These are phyloP conservation scores for Aeoliscus strigatus DNA, from an alignment of 2,797 vertebrate species.

Conservation along the genomic window DNA sequence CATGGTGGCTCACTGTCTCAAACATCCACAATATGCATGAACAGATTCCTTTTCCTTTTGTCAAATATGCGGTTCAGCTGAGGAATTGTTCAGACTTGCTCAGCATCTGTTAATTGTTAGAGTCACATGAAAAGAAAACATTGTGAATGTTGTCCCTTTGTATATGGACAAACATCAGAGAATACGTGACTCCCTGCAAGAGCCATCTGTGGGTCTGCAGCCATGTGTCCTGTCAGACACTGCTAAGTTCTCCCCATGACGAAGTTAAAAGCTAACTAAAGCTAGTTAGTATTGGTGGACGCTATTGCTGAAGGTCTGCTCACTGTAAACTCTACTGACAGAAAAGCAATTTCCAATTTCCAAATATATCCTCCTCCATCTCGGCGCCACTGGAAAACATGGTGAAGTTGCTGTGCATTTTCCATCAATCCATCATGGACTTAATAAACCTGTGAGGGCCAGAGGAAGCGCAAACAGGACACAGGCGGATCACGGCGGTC, in stretches of 20 bases:
- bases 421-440: conserved; percentile 62
- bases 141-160: conserved; percentile 2
- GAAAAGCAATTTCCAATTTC: conserved; percentile 41
- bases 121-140: conserved; percentile 18
- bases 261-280: too few species aligned
- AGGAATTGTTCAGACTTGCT: too few species aligned
- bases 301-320: too few species aligned
- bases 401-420: conserved; percentile 40
- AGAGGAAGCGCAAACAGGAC: conserved; percentile 58
- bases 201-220: conserved; percentile 12
- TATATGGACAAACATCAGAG: conserved; percentile 4
- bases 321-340: conserved; percentile 36
- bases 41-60: too few species aligned
- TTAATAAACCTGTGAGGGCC: conserved; percentile 31
- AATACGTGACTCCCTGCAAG: conserved; percentile 2
- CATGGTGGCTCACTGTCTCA: too few species aligned
- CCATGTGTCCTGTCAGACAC: conserved; percentile 22
- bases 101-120: conserved; percentile 27
- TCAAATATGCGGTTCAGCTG: too few species aligned
- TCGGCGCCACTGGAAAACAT: conserved; percentile 24
- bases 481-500: conserved; percentile 28
- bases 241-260: too few species aligned
- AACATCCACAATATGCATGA: too few species aligned
- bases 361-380: conserved; percentile 39
- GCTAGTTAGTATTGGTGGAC: too few species aligned